phyloP scores from a whole-genome alignment of 1,140 invertebrate species.

The Lasioglossum albipes region DNA sequence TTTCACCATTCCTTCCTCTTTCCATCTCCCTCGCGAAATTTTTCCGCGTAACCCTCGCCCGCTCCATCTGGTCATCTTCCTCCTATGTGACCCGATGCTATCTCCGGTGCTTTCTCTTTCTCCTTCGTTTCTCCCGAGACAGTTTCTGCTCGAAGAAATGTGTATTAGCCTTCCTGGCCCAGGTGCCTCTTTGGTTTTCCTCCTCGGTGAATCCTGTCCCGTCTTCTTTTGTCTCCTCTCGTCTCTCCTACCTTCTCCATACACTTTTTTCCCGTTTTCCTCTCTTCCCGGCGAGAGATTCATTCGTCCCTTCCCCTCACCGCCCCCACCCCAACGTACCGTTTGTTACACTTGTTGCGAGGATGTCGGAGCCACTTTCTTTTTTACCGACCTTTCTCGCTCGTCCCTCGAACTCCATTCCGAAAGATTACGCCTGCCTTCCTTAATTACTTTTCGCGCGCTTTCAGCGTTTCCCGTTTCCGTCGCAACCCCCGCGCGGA shows the following conservation, averaged over 20 bases:
- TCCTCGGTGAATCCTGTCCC: not conserved
- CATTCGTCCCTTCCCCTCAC: no score
- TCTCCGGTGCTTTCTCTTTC: conserved; percentile 44
- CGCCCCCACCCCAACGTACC: no score
- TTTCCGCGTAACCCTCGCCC: conserved; percentile 1
- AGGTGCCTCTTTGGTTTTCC: not conserved
- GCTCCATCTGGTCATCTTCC: conserved; percentile 34
- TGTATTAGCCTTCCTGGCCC: no score
- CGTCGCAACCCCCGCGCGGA: not conserved
- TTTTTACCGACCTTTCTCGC: not conserved
- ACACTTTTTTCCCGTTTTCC: no score
- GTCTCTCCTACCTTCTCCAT: no score
- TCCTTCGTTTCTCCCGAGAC: not conserved
- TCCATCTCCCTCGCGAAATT: conserved; percentile 4
- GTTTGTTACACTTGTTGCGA: no score
- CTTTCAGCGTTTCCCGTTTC: not conserved
- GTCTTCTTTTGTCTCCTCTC: not conserved
- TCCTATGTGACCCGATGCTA: conserved; percentile 44
- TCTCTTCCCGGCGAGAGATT: no score
- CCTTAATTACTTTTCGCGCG: conserved; percentile 16
- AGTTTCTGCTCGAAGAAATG: conserved; percentile 7
- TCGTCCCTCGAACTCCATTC: not conserved
- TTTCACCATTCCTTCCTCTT: not conserved
- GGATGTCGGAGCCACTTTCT: not conserved
- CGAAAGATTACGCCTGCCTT: not conserved